phyloP scores from a whole-genome alignment of 2,888 invertebrate species.

The Crematogaster levior region DNA sequence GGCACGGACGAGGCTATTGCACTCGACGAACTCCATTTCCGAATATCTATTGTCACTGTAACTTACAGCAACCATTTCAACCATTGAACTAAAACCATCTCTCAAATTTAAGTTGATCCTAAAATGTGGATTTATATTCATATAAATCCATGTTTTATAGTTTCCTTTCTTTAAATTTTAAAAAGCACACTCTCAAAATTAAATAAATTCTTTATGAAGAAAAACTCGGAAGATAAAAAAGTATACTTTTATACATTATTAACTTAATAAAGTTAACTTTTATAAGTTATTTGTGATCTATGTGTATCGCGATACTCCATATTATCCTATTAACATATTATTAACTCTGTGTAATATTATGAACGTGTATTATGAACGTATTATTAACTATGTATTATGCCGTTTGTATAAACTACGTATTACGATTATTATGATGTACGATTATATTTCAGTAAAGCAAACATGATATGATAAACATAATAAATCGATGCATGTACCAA shows the following conservation, averaged over 20 bases:
- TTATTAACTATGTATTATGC: slow-evolving; percentile 26
- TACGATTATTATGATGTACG: not conserved
- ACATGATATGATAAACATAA: slow-evolving; percentile 4
- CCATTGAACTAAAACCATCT: not conserved
- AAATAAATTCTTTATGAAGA: not conserved
- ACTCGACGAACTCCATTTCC: not conserved
- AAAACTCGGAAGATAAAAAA: not conserved
- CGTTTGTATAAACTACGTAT: not conserved
- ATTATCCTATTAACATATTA: slow-evolving; percentile 14
- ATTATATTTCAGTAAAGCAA: not conserved
- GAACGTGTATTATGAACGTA: too few species aligned
- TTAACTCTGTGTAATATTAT: not conserved
- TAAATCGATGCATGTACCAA: not conserved
- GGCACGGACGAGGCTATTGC: slow-evolving; percentile 1
- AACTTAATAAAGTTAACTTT: too few species aligned
- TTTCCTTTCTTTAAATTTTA: not conserved
- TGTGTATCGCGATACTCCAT: not conserved
- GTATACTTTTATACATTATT: not conserved
- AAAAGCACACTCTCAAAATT: not conserved
- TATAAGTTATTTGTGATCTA: too few species aligned
- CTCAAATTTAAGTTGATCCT: not conserved
- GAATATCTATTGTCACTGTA: not conserved
- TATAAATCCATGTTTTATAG: not conserved
- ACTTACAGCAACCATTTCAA: not conserved
- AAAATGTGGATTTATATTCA: too few species aligned